Evolutionary conservation across 2,797 vertebrate species (phyloP).

Genomic region (Babyrousa celebensis): DNA sequence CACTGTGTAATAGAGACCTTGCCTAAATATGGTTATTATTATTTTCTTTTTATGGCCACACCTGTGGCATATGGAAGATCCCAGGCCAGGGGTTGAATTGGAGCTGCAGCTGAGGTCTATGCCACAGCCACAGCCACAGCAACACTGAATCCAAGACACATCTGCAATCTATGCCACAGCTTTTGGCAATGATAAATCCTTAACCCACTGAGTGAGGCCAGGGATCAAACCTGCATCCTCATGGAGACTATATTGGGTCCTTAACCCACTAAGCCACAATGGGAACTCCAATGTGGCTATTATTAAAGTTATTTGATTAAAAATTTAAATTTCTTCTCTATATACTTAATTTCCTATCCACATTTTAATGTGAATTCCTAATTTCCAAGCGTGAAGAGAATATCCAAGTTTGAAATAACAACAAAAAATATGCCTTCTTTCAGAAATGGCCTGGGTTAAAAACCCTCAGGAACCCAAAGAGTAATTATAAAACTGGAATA

Average conservation of each 20-base stretch:
- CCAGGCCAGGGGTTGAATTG: too few relatives aligned
- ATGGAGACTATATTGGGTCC: too few relatives aligned
- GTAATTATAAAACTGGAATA: background rate
- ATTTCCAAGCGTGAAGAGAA: constrained; percentile 31
- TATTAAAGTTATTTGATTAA: constrained; percentile 58
- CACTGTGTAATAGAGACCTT: background rate
- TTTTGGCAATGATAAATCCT: too few relatives aligned
- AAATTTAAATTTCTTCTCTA: constrained; percentile 53
- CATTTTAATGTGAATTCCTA: constrained; percentile 15
- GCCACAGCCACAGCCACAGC: too few relatives aligned
- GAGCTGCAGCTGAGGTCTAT: too few relatives aligned
- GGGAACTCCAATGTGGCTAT: background rate
- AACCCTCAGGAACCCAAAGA: constrained; percentile 15
- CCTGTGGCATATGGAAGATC: too few relatives aligned
- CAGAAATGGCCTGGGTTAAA: constrained; percentile 55
- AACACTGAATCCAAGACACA: too few relatives aligned
- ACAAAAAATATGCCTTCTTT: background rate
- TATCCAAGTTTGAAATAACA: background rate
- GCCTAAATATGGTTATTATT: background rate
- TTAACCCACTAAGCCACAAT: too few relatives aligned
- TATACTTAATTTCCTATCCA: background rate
- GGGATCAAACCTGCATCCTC: too few relatives aligned
- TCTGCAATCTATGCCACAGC: too few relatives aligned
- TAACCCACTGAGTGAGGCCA: too few relatives aligned
- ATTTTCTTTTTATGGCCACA: too few relatives aligned